Evolutionary conservation across 2,113 vertebrate genomes (phyloP).

Genomic region (Antennarius striatus): DNA sequence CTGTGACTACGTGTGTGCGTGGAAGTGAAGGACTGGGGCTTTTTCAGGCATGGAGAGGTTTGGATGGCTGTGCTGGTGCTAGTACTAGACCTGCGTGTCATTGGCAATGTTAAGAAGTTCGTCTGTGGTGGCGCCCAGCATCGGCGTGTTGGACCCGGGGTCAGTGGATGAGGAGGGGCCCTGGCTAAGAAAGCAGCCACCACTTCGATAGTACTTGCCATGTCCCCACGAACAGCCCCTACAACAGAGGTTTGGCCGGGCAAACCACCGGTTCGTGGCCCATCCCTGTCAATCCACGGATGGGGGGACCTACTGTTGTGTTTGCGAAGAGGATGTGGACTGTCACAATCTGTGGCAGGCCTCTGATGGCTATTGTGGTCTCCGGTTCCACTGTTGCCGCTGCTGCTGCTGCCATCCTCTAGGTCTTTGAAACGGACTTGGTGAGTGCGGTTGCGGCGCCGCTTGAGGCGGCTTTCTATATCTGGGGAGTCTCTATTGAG

Average conservation of each 20-base stretch:
- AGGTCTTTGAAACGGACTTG: slow-evolving; percentile 88
- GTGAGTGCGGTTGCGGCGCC: slow-evolving; percentile 83
- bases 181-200: slow-evolving; percentile 76
- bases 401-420: slow-evolving; percentile 77
- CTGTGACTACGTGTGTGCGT: slow-evolving; percentile 74
- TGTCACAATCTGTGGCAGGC: slow-evolving; percentile 58
- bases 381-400: slow-evolving; percentile 69
- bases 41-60: slow-evolving; percentile 85
- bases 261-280: slow-evolving; percentile 44
- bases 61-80: slow-evolving; percentile 87
- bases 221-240: slow-evolving; percentile 78
- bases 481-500: slow-evolving; percentile 85
- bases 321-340: slow-evolving; percentile 74
- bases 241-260: slow-evolving; percentile 74
- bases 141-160: slow-evolving; percentile 73
- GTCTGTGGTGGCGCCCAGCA: slow-evolving; percentile 80
- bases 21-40: slow-evolving; percentile 67
- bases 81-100: slow-evolving; percentile 72
- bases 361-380: slow-evolving; percentile 66
- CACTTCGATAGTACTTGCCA: slow-evolving; percentile 76
- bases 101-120: slow-evolving; percentile 81
- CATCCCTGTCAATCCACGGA: slow-evolving; percentile 60
- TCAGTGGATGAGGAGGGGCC: slow-evolving; percentile 78
- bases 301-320: slow-evolving; percentile 52
- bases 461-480: slow-evolving; percentile 81